Conservation (phyloP, 2,797 vertebrate species). For the Darevskia mixta region DNA sequence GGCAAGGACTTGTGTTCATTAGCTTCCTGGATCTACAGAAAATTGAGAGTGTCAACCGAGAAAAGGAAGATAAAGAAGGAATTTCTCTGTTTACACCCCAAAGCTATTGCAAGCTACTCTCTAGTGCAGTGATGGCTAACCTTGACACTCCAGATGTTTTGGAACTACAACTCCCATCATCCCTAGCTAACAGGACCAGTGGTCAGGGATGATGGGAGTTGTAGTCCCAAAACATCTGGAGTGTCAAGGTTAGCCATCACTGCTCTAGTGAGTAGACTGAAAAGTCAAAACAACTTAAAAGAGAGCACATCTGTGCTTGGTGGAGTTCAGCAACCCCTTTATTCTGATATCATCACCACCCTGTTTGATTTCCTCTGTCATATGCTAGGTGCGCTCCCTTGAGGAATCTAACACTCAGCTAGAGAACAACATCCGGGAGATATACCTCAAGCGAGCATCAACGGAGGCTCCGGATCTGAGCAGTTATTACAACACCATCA, state of each 20-base stretch:
- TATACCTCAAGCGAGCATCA: conserved; percentile 71
- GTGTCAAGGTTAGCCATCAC: too few species aligned
- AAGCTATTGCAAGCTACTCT: neutral
- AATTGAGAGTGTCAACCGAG: neutral
- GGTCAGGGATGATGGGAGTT: too few species aligned
- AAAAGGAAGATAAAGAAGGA: neutral
- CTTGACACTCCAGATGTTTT: too few species aligned
- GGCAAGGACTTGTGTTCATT: neutral
- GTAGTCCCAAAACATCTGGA: too few species aligned
- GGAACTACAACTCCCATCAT: too few species aligned
- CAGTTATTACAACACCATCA: conserved; percentile 69
- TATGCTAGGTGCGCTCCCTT: conserved; percentile 78
- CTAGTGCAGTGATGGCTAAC: too few species aligned
- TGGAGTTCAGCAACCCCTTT: neutral
- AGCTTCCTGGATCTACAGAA: neutral
- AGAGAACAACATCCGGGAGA: conserved; percentile 85
- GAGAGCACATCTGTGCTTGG: neutral
- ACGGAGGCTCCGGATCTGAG: conserved; percentile 56
- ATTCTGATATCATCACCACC: neutral
- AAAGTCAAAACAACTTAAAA: neutral
- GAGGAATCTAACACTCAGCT: conserved; percentile 83
- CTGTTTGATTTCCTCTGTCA: neutral
- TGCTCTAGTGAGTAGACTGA: neutral
- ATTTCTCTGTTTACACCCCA: neutral
- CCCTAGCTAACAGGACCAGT: too few species aligned